Evolutionary conservation across 2,797 vertebrate genomes (phyloP).

Genomic region (Staurois parvus): DNA sequence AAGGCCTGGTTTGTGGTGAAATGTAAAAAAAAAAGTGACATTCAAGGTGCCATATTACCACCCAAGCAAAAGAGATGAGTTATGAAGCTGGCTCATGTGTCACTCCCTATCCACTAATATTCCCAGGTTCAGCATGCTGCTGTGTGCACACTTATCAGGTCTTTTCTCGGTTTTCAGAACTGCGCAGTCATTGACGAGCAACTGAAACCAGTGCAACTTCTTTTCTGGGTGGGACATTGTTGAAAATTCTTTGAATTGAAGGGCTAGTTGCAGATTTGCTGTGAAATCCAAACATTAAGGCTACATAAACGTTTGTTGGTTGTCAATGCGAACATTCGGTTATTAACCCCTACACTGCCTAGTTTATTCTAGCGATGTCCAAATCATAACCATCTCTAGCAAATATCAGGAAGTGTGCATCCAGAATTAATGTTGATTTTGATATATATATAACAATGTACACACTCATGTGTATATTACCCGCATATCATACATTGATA

Average conservation of each 20-base stretch:
- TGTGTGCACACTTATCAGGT: background rate
- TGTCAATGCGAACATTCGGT: too few relatives aligned
- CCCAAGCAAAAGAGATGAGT: background rate
- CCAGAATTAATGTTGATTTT: background rate
- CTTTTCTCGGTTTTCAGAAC: background rate
- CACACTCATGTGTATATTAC: background rate
- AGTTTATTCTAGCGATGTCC: background rate
- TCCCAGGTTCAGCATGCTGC: background rate
- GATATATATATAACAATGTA: background rate
- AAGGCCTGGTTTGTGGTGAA: background rate
- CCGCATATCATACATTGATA: background rate
- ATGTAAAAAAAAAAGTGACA: too few relatives aligned
- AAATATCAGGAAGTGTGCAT: too few relatives aligned
- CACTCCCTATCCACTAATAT: background rate
- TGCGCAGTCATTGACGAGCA: background rate
- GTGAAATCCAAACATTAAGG: background rate
- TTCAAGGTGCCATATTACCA: background rate
- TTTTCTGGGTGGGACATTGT: too few relatives aligned
- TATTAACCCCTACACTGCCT: background rate
- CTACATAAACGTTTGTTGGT: background rate
- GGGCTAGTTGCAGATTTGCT: background rate
- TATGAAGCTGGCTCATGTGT: background rate
- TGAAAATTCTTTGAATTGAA: background rate
- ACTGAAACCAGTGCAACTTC: background rate
- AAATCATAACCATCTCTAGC: background rate